Conservation (phyloP, 2,113 vertebrate genomes). For the Eulemur rufifrons region DNA sequence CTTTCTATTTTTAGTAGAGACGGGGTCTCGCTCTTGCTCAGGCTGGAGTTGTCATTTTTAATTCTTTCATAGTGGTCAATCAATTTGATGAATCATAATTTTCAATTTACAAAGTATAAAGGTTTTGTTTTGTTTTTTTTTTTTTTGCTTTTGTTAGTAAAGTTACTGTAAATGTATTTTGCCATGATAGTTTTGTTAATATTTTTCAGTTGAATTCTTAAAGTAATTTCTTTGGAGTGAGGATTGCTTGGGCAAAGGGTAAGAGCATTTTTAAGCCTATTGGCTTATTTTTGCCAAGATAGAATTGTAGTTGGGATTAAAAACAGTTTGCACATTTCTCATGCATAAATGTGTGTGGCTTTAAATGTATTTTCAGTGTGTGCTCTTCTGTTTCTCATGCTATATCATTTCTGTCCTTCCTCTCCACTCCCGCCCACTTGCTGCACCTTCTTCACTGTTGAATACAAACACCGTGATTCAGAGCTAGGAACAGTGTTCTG, state of each 20-base stretch:
- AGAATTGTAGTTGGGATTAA: constrained; percentile 43
- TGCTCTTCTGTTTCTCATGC: not conserved
- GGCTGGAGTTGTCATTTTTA: not conserved
- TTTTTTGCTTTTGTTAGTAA: constrained; percentile 7
- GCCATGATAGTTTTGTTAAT: not conserved
- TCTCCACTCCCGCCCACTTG: not conserved
- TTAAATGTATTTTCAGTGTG: not conserved
- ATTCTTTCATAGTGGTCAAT: not conserved
- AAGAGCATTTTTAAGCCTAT: constrained; percentile 11
- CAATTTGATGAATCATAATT: constrained; percentile 16
- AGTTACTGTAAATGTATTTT: not conserved
- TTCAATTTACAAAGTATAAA: not conserved
- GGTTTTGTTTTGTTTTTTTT: not conserved
- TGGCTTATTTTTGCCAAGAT: constrained; percentile 31
- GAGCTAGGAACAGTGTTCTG: not conserved
- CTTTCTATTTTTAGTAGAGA: too few relatives aligned
- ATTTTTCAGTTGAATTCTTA: constrained; percentile 33
- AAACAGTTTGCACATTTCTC: constrained; percentile 40
- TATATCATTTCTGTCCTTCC: not conserved
- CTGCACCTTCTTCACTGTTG: not conserved
- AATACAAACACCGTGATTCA: not conserved
- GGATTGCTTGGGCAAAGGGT: not conserved
- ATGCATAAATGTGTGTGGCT: constrained; percentile 35
- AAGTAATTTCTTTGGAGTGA: constrained; percentile 13
- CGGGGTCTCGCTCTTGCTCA: too few relatives aligned